Evolutionary conservation across 2,888 invertebrate genomes (phyloP).

Genomic region (Celastrina argiolus): DNA sequence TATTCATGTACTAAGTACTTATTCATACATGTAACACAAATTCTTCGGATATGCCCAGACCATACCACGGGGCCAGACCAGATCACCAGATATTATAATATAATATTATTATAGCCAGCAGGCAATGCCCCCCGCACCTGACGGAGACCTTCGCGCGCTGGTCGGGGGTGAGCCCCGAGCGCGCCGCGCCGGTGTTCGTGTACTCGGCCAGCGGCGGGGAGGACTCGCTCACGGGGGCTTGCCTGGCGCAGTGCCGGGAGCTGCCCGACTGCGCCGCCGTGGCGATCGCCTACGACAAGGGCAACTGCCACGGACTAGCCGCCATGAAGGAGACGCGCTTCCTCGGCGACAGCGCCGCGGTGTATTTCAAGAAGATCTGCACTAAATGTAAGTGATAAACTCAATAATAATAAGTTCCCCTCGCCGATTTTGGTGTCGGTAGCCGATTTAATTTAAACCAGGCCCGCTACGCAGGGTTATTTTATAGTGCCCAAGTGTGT

Average conservation of each 20-base stretch:
- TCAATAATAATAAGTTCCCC: no score
- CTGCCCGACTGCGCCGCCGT: slow-evolving; percentile 68
- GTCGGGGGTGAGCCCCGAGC: slow-evolving; percentile 60
- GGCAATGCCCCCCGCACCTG: slow-evolving; percentile 50
- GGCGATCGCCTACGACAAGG: slow-evolving; percentile 64
- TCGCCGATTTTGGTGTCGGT: no score
- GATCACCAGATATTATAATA: no score
- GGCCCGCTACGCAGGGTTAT: no score
- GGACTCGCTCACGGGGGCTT: slow-evolving; percentile 62
- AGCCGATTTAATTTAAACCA: no score
- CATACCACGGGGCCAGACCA: no score
- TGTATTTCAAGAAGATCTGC: slow-evolving; percentile 83
- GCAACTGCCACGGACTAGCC: slow-evolving; percentile 68
- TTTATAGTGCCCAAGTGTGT: no score
- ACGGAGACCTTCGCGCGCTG: slow-evolving; percentile 56
- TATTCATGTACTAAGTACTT: no score
- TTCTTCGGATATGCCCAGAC: no score
- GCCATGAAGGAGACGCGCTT: slow-evolving; percentile 43
- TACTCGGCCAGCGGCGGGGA: slow-evolving; percentile 68
- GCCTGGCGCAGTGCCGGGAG: slow-evolving; percentile 65
- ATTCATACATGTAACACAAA: no score
- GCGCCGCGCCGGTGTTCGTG: slow-evolving; percentile 61
- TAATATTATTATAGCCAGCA: slow-evolving; percentile 37
- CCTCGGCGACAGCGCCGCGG: slow-evolving; percentile 74
- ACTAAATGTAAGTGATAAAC: slow-evolving; percentile 51